Evolutionary conservation across 2,888 invertebrate species (phyloP), one percentile per base, ranked within the genome.

Genomic region (Cyclophora albipunctata): DNA sequence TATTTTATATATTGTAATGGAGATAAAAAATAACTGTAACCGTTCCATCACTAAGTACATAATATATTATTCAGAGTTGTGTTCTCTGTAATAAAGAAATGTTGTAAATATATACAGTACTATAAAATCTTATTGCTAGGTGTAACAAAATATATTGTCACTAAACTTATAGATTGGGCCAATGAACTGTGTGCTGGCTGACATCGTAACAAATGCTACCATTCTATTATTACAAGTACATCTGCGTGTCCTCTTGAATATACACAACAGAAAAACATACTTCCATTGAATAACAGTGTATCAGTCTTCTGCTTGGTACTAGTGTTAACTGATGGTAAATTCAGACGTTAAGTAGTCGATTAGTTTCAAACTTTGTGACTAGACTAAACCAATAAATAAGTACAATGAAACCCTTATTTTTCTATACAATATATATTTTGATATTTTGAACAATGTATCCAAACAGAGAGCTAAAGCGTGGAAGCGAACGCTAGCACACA

Each of bases 331-430:
- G 20, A 37, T 2, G 1, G 4, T 37, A 37, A 37, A 37, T 37
- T 37, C 37, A 5, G 37, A 37, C 37, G 37, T 37, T 40, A 6
- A 43, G 20, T 42, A 20, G 20, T 20, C 20, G 20, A 20, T 20
- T 20, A 20, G 20, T 20, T 20, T 20, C 20, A 46, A 48, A 54
- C 54, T 60, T 68, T 69, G 67, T 81, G 83, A 84, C 84, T 84
- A 83, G 83, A 81, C 66, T 70, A 69, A 66, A 62, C 55, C 59
- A 59, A 54, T 62, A 60, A 61, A 50, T 78, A 78, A 80, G 80
- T 81, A 81, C 78, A 66, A 60, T 60, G 45, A 57, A 61, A 63
- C 57, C 59, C 49, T 58, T 60, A 61, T 54, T 55, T 44, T 59
- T 54, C 57, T 53, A 54, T 53, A 52, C 51, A 57, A 54, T 55